Evolutionary conservation across 92 coral and sea anemone species (phyloP), one percentile per base, ranked within the genome.

Genomic region (Isaurus tuberculatus): DNA sequence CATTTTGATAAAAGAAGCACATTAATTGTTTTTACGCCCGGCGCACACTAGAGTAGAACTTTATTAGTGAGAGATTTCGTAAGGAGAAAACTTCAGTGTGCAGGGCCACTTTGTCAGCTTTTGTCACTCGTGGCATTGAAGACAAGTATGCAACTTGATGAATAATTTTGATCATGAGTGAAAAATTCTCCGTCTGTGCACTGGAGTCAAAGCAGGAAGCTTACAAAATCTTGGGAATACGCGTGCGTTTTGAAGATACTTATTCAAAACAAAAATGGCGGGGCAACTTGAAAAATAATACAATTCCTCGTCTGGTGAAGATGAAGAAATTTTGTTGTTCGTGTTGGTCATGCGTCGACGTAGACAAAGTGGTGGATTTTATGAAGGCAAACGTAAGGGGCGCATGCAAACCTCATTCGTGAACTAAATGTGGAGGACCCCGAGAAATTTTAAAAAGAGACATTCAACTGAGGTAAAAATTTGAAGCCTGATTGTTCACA

Each of bases 391-490:
- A 30, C 70, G 29, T 40, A 65, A 72, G 79, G 79, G n/a, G 79
- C 79, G 37, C 37, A 46, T 55, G 40, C 58, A 46, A 73, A 73
- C 63, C 79, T 73, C 51, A 79, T 58, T 51, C 83, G 13, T 32
- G 72, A 63, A 25, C 55, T 79, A 19, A 36, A 79, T 36, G 84
- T 34, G 22, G 84, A 79, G 57, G 73, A 79, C 65, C 84, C 84
- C 8, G 84, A 79, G 25, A 63, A 40, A 64, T 34, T 64, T 60
- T 36, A 61, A 33, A 23, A 79, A 33, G 63, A 2, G 19, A 55
- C 63, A 19, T 55, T 55, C n/a, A 19, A 55, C 63, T 55, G 63
- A 55, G 63, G 28, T 55, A 55, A 55, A 55, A 55, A 26, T n/a
- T 16, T 20, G 58, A 51, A 51, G 58, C 58, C 67, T 61, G 67